phyloP scores from a whole-genome alignment of 2,888 invertebrate genomes.

The Laspeyria flexula region DNA sequence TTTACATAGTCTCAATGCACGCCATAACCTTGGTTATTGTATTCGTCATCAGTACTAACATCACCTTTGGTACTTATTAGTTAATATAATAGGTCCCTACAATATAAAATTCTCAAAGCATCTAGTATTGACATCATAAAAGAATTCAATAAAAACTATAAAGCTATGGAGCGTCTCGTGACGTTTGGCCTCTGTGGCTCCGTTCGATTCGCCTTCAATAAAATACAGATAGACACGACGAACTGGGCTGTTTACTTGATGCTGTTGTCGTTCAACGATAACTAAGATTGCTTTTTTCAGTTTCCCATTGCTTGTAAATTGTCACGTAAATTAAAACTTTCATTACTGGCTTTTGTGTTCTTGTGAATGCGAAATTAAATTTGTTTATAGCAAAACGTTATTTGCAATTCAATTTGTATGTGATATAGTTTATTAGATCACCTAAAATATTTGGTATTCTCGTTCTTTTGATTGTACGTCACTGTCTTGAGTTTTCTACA shows the following conservation, averaged over 20 bases:
- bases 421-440: background rate
- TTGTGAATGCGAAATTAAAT: conserved; percentile 11
- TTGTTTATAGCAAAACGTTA: background rate
- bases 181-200: conserved; percentile 58
- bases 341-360: conserved; percentile 18
- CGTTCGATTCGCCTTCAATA: conserved; percentile 71
- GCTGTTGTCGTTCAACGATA: conserved; percentile 68
- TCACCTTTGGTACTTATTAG: too few relatives aligned
- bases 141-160: conserved; percentile 77
- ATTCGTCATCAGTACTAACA: too few relatives aligned
- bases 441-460: too few relatives aligned
- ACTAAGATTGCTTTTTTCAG: conserved; percentile 81
- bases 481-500: too few relatives aligned
- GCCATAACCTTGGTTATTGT: too few relatives aligned
- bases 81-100: too few relatives aligned
- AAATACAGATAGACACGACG: conserved; percentile 81
- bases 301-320: conserved; percentile 75
- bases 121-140: conserved; percentile 52
- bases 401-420: background rate
- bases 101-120: too few relatives aligned
- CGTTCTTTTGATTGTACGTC: too few relatives aligned
- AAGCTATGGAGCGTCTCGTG: conserved; percentile 61
- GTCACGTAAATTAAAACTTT: conserved; percentile 69
- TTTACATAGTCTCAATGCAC: too few relatives aligned
- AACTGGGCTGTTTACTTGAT: conserved; percentile 75